Evolutionary conservation across 2,113 vertebrate genomes (phyloP).

Genomic region (Equus quagga): DNA sequence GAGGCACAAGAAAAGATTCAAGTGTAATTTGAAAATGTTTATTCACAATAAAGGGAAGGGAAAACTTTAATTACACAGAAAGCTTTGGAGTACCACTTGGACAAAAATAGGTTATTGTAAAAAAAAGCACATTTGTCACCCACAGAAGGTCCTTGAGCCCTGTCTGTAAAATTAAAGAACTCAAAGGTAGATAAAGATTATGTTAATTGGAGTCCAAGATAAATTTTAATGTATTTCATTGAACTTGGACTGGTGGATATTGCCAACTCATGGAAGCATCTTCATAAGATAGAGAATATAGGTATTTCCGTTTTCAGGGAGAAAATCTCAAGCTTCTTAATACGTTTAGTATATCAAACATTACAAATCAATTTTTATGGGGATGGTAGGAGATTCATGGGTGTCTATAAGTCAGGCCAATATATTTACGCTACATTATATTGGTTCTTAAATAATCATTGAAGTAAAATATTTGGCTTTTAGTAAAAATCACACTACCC

Average conservation of each 20-base stretch:
- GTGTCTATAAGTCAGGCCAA: neutral
- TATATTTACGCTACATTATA: neutral
- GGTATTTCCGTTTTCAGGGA: neutral
- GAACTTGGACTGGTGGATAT: neutral
- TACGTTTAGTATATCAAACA: neutral
- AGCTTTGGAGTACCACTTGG: neutral
- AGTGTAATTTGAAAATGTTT: neutral
- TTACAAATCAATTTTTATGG: neutral
- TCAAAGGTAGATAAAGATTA: neutral
- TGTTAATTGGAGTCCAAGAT: neutral
- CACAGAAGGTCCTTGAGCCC: neutral
- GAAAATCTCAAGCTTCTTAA: neutral
- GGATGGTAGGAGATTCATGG: neutral
- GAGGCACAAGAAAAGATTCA: neutral
- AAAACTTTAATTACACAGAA: neutral
- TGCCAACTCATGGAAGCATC: neutral
- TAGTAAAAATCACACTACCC: neutral
- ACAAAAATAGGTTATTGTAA: neutral
- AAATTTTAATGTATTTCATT: neutral
- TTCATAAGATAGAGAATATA: neutral
- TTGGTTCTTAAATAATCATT: neutral
- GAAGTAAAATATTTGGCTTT: neutral
- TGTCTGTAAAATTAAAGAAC: neutral
- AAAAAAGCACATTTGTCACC: neutral
- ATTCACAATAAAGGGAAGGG: neutral